These are phyloP conservation scores for Troides oblongomaculatus DNA, from an alignment of 2,888 invertebrate species.

Conservation along the genomic window DNA sequence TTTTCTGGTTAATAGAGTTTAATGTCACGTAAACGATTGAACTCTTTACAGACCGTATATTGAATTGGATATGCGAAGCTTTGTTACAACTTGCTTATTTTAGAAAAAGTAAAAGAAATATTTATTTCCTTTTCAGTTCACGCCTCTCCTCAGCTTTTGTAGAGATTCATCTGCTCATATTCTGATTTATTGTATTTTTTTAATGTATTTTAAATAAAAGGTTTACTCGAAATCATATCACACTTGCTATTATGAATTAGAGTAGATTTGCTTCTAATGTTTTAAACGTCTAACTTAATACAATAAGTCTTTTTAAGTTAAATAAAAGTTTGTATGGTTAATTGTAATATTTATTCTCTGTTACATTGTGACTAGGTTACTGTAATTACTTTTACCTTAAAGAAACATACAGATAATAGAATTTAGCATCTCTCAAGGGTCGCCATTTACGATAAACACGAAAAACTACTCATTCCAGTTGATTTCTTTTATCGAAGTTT, in stretches of 20 bases:
- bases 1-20: constrained; percentile 9
- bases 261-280: no score
- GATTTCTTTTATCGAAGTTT: neutral
- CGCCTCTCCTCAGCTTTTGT: no score
- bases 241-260: no score
- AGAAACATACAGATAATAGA: neutral
- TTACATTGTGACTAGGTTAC: neutral
- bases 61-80: neutral
- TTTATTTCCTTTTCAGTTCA: neutral
- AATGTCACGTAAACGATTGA: constrained; percentile 1
- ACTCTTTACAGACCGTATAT: neutral
- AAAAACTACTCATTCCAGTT: constrained; percentile 5
- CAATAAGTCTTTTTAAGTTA: no score
- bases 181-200: no score
- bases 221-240: no score
- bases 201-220: no score
- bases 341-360: neutral
- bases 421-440: constrained; percentile 18
- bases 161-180: no score
- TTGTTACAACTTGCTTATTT: neutral
- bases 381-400: neutral
- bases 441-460: constrained; percentile 18
- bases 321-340: neutral
- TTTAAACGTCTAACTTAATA: no score
- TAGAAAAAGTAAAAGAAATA: neutral